phyloP scores from a whole-genome alignment of 2,797 vertebrate species.

The Natrix natrix region DNA sequence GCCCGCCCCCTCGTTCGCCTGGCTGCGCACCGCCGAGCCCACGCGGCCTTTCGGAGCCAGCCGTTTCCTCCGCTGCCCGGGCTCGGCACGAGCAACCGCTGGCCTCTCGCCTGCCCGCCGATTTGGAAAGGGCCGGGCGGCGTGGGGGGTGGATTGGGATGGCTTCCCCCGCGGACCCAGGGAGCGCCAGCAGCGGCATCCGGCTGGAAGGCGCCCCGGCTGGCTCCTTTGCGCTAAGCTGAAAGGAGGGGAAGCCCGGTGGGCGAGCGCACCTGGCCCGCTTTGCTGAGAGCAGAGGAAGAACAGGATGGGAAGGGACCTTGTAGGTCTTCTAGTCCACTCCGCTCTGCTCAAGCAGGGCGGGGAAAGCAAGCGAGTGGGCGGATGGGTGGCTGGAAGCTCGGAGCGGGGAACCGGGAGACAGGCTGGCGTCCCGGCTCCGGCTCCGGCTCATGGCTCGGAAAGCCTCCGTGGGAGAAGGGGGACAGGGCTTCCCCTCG shows the following conservation, averaged over 20 bases:
- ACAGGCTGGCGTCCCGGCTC: background rate
- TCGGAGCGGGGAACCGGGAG: background rate
- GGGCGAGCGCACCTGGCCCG: background rate
- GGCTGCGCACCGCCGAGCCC: background rate
- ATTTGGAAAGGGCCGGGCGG: background rate
- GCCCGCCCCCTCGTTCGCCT: background rate
- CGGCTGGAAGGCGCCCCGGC: background rate
- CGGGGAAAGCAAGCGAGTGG: background rate
- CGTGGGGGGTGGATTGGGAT: background rate
- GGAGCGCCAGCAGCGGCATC: background rate
- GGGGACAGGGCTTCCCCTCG: background rate
- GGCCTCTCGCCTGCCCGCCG: background rate
- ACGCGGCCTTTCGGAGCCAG: background rate
- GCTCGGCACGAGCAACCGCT: background rate
- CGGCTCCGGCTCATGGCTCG: background rate
- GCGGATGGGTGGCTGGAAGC: background rate
- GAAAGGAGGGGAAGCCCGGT: background rate
- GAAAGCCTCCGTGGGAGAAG: too few relatives aligned
- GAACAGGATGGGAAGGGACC: background rate
- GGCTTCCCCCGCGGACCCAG: background rate
- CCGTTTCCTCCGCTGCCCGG: background rate
- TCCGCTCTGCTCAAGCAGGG: background rate
- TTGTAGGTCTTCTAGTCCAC: background rate
- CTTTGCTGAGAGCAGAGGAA: background rate
- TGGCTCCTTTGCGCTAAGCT: background rate